Evolutionary conservation across 2,113 vertebrate genomes (phyloP).

Genomic region (Prinia subflava): DNA sequence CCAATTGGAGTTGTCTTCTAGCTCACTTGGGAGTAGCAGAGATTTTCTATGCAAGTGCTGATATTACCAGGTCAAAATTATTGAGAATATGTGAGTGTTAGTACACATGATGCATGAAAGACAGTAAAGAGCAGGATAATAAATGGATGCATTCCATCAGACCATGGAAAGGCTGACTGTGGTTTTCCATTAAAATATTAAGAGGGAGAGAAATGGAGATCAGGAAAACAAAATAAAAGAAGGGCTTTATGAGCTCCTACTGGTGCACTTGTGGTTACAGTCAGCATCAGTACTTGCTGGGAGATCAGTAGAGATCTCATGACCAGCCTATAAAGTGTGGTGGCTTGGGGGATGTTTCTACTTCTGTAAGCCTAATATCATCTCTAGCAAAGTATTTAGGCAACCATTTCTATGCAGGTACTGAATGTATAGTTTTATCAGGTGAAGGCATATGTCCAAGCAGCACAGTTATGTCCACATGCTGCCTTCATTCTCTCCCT

Average conservation of each 20-base stretch:
- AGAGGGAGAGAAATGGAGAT: background rate
- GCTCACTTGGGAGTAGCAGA: background rate
- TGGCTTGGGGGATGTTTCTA: background rate
- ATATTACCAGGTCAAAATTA: background rate
- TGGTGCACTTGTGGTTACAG: background rate
- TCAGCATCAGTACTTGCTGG: background rate
- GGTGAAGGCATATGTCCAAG: background rate
- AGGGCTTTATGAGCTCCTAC: background rate
- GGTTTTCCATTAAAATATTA: background rate
- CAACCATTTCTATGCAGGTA: background rate
- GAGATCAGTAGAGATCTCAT: background rate
- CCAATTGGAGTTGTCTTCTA: background rate
- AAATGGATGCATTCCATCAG: background rate
- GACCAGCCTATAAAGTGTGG: background rate
- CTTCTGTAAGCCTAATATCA: background rate
- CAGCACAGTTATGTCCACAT: background rate
- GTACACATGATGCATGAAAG: accelerated
- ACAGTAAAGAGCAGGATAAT: background rate
- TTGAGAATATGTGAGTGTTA: background rate
- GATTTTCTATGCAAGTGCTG: background rate
- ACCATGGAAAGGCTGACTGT: background rate
- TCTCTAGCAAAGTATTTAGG: background rate
- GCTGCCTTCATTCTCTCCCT: background rate
- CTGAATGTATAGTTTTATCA: background rate
- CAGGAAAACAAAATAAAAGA: background rate